Evolutionary conservation across 2,888 invertebrate species (phyloP).

Genomic region (Cataglyphis altisquamis): DNA sequence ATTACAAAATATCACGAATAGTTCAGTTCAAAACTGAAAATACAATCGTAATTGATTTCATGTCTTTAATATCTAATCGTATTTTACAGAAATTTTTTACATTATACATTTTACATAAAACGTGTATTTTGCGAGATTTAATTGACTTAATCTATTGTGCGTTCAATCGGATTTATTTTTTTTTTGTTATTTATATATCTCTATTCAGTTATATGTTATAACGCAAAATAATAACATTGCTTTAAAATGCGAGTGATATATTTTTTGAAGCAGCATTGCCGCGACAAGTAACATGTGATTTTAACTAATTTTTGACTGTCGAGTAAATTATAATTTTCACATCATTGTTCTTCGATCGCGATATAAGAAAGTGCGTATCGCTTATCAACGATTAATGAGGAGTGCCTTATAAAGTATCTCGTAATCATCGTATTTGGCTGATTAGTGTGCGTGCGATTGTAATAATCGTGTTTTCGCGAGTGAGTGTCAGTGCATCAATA

Average conservation of each 20-base stretch:
- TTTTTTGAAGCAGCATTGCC: not conserved
- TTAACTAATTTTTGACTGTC: not conserved
- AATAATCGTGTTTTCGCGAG: not conserved
- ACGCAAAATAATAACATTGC: not conserved
- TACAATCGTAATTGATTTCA: not conserved
- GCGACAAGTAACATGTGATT: not conserved
- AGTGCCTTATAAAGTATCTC: not conserved
- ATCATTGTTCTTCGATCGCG: not conserved
- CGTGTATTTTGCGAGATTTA: not conserved
- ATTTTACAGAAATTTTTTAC: not conserved
- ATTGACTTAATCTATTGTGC: not conserved
- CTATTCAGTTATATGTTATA: not conserved
- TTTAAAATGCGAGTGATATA: not conserved
- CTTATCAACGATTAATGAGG: not conserved
- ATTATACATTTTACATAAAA: not conserved
- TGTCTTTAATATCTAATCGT: not conserved
- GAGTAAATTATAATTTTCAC: not conserved
- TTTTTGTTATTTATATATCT: not conserved
- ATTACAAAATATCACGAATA: not conserved
- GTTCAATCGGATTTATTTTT: not conserved
- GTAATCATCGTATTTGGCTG: not conserved
- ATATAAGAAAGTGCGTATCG: not conserved
- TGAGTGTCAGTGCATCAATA: not conserved
- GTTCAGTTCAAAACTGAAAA: not conserved
- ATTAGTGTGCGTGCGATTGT: not conserved